phyloP scores from a whole-genome alignment of 2,113 vertebrate species.

The Dendropsophus ebraccatus region DNA sequence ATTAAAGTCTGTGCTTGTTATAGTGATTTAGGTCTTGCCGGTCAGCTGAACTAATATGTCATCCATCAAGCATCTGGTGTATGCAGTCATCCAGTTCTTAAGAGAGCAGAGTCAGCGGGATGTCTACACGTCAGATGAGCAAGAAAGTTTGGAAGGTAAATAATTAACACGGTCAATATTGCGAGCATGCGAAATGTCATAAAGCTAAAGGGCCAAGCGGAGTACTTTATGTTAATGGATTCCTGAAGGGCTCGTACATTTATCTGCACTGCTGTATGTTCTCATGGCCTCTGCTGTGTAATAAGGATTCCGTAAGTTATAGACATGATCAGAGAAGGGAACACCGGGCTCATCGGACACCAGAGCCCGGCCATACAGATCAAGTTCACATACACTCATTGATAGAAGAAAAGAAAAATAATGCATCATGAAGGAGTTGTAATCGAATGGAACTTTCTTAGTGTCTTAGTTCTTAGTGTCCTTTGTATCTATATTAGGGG shows the following conservation, averaged over 20 bases:
- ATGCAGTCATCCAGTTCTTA: slow-evolving; percentile 94
- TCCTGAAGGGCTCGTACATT: slow-evolving; percentile 36
- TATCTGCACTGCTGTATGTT: background rate
- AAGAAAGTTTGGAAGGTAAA: slow-evolving; percentile 97
- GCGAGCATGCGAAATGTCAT: background rate
- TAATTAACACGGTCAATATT: slow-evolving; percentile 16
- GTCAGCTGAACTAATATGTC: slow-evolving; percentile 80
- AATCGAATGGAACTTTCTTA: too few species aligned
- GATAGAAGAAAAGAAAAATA: too few species aligned
- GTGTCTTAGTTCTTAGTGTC: too few species aligned
- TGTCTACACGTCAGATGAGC: slow-evolving; percentile 90
- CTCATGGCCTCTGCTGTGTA: background rate
- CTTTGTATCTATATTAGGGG: too few species aligned
- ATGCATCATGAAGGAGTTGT: too few species aligned
- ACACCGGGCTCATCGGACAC: background rate
- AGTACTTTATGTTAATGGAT: slow-evolving; percentile 10
- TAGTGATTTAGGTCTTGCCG: slow-evolving; percentile 63
- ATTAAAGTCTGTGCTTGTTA: slow-evolving; percentile 60
- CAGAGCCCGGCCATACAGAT: background rate
- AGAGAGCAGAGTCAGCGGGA: slow-evolving; percentile 92
- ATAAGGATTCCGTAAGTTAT: background rate
- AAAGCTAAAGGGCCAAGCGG: background rate
- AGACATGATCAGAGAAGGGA: background rate
- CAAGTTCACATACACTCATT: background rate
- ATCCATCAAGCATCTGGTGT: slow-evolving; percentile 90